These are phyloP conservation scores for Pachycephus smyrnensis DNA, from an alignment of 2,888 invertebrate genomes.

Conservation along the genomic window DNA sequence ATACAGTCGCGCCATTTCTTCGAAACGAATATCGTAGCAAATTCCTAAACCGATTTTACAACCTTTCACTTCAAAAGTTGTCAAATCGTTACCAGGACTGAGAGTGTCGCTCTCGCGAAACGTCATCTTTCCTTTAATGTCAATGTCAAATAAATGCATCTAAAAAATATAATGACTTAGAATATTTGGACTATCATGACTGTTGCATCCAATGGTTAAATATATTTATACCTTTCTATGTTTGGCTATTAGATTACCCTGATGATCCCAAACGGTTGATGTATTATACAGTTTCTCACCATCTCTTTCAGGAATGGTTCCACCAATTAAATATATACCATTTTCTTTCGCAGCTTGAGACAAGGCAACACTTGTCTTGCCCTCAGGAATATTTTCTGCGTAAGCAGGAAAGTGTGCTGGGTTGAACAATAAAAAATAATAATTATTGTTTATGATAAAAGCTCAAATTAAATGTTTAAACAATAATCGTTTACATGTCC, in stretches of 20 bases:
- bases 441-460: background rate
- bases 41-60: constrained; percentile 90
- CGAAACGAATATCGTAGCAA: constrained; percentile 94
- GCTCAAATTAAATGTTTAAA: no score
- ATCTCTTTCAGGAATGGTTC: constrained; percentile 87
- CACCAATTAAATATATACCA: constrained; percentile 86
- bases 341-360: constrained; percentile 82
- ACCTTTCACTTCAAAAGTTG: constrained; percentile 78
- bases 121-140: constrained; percentile 91
- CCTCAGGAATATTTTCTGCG: constrained; percentile 85
- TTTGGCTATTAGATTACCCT: constrained; percentile 82
- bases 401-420: constrained; percentile 83
- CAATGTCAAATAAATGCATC: constrained; percentile 96
- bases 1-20: constrained; percentile 86
- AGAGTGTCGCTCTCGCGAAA: constrained; percentile 93
- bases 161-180: constrained; percentile 58
- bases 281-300: constrained; percentile 83
- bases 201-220: background rate
- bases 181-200: background rate
- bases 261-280: constrained; percentile 85
- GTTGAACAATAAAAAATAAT: constrained; percentile 9
- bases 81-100: constrained; percentile 79
- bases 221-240: constrained; percentile 81
- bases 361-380: constrained; percentile 79
- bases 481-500: constrained; percentile 72